A percentile compares a stretch with the other conserved stretches of the same genome.
phyloP scores from a whole-genome alignment of 1,140 invertebrate species.

The Euura saliciscinereae region DNA sequence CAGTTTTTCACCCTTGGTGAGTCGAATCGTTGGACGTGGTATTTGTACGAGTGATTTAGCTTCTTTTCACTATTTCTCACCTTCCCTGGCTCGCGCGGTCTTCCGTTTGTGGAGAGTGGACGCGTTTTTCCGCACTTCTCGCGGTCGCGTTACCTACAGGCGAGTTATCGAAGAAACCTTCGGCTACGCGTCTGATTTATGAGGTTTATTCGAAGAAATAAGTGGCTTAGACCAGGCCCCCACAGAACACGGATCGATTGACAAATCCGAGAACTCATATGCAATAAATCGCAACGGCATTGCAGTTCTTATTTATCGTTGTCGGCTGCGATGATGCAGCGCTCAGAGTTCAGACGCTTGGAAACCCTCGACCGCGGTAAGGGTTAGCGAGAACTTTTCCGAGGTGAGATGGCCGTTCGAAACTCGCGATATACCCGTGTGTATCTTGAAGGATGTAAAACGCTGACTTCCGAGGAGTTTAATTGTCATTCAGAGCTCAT shows the following conservation, averaged over 20 bases:
- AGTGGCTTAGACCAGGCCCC: slow-evolving; percentile 27
- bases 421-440: not conserved
- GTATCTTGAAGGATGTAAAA: not conserved
- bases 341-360: not conserved
- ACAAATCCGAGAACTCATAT: slow-evolving; percentile 58
- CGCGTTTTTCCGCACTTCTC: not conserved
- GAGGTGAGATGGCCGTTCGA: too few relatives aligned
- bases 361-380: too few relatives aligned
- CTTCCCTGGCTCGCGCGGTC: not conserved
- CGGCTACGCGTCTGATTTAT: slow-evolving; percentile 35
- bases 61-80: too few relatives aligned
- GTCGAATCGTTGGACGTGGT: too few relatives aligned
- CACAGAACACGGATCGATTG: slow-evolving; percentile 36
- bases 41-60: not conserved
- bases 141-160: not conserved
- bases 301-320: slow-evolving; percentile 17
- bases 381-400: too few relatives aligned
- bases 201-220: slow-evolving; percentile 38
- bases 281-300: slow-evolving; percentile 52
- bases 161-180: slow-evolving; percentile 7
- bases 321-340: not conserved
- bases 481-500: slow-evolving; percentile 46
- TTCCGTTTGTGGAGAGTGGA: not conserved
- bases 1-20: too few relatives aligned
- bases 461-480: slow-evolving; percentile 14